Evolutionary conservation across 2,797 vertebrate genomes (phyloP), one percentile per base, ranked within the genome.

Genomic region (Anabas testudineus): DNA sequence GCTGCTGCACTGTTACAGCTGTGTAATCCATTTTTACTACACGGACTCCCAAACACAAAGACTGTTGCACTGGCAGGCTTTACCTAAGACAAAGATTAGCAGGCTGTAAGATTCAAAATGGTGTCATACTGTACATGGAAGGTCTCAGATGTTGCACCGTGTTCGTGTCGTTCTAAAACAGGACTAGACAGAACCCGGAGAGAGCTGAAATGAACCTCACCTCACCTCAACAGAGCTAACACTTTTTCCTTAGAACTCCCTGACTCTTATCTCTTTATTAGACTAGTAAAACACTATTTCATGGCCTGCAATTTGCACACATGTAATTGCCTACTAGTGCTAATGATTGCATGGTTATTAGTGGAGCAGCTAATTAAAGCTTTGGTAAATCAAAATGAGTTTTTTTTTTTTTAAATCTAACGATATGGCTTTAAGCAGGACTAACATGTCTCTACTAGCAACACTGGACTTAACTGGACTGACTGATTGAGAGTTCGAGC

Each of bases 341-440:
- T 77, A 87, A 86, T 83, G 82, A 86, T 46, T 57, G 72, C 66
- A 75, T 48, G 83, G 74, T 80, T 85, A 78, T 91, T 83, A 83
- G 67, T 34, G 9, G 18, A 75, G 71, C 69, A 22, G 74, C 78
- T 81, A 80, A 88, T 91, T 81, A 82, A 87, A 66, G 79, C 78
- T 47, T 74, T 52, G 37, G 56, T 58, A 69, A 63, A 75, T 67
- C 67, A 22, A 67, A 71, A 65, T 72, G 70, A 36, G 34, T 8
- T 34, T 10, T 34, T 5, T 3, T 37, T 10, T 28, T 28, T 28
- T 5, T 28, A n/a, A 61, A 60, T 62, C 52, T 5, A 36, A 10
- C 16, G 63, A 37, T 59, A 47, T 36, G 30, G 42, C 26, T 48
- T 39, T 47, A 39, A 21, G 56, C 37, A 7, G 55, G 63, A 52